Conservation (phyloP, 2,113 vertebrate genomes). For the Butorides virescens region DNA sequence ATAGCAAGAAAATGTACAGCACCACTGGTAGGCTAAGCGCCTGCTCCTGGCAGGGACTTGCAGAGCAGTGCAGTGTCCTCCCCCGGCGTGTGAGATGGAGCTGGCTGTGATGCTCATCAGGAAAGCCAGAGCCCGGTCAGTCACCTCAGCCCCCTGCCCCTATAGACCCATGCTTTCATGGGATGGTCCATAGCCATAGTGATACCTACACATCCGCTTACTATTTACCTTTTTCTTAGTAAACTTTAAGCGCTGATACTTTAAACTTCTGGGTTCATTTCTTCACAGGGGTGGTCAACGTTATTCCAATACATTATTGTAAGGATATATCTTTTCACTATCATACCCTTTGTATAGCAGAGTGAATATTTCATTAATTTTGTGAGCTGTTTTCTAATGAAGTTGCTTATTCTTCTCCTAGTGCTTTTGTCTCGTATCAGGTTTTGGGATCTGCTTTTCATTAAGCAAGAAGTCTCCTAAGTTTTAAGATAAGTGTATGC, state of each 20-base stretch:
- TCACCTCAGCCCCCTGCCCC: neutral
- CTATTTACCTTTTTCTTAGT: neutral
- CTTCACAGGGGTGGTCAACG: neutral
- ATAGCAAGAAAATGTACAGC: neutral
- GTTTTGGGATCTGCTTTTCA: neutral
- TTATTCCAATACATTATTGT: neutral
- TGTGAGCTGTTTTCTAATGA: neutral
- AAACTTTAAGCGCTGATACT: neutral
- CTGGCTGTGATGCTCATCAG: fast-evolving
- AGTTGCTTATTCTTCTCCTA: neutral
- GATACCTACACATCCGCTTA: neutral
- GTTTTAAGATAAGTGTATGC: neutral
- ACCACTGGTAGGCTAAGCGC: neutral
- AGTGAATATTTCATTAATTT: neutral
- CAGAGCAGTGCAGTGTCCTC: neutral
- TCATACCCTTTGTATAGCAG: neutral
- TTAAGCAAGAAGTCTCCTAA: neutral
- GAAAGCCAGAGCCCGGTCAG: neutral
- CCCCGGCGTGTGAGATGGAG: neutral
- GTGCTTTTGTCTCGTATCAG: neutral
- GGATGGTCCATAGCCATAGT: neutral
- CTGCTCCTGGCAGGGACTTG: neutral
- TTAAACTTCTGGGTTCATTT: neutral
- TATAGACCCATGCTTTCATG: fast-evolving
- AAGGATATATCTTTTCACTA: neutral